phyloP scores from a whole-genome alignment of 1,140 invertebrate genomes.

The Brachionus paranguensis region DNA sequence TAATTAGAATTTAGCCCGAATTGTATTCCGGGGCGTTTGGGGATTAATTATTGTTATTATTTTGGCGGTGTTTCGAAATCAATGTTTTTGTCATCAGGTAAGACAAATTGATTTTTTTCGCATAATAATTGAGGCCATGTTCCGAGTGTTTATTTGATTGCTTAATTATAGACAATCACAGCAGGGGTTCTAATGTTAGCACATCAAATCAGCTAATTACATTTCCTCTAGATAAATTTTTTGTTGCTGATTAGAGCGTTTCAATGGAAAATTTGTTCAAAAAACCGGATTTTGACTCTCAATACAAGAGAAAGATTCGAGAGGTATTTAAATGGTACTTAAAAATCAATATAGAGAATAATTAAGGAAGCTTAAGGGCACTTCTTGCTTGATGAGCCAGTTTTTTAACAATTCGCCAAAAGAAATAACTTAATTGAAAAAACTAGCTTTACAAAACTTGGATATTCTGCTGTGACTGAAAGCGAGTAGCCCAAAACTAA shows the following conservation, averaged over 20 bases:
- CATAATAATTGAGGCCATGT: too few relatives aligned
- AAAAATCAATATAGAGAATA: conserved; percentile 30
- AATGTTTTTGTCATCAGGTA: conserved; percentile 22
- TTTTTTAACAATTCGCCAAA: neutral
- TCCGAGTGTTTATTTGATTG: conserved; percentile 5
- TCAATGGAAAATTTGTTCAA: neutral
- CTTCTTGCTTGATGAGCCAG: neutral
- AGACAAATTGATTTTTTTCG: neutral
- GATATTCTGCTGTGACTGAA: neutral
- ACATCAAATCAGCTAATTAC: conserved; percentile 9
- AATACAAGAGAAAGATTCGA: neutral
- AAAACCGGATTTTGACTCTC: neutral
- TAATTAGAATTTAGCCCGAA: neutral
- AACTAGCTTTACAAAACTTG: neutral
- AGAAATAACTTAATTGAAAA: neutral
- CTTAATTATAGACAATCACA: conserved; percentile 18
- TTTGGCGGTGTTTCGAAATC: neutral
- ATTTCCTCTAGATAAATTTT: conserved; percentile 7
- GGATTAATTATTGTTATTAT: conserved; percentile 25
- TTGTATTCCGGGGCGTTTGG: conserved; percentile 1
- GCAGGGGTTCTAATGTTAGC: neutral
- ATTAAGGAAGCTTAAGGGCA: conserved; percentile 30
- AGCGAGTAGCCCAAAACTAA: neutral
- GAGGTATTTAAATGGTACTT: conserved; percentile 33
- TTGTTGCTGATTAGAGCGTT: conserved; percentile 2